Percentiles rank a stretch among this genome's conserved stretches.
phyloP scores from a whole-genome alignment of 2,113 vertebrate species.

The Rousettus leschenaultii region DNA sequence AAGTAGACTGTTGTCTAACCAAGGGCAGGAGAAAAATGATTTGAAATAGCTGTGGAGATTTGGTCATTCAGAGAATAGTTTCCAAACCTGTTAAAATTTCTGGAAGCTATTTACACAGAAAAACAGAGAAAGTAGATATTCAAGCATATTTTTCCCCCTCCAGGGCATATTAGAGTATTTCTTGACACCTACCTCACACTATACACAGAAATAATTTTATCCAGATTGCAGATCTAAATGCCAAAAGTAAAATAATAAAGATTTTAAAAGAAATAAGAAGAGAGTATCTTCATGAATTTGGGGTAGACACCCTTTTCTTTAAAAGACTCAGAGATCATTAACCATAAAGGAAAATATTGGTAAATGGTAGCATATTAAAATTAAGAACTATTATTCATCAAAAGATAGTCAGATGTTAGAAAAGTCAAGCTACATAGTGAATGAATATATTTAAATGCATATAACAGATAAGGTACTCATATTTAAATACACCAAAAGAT shows the following conservation, averaged over 20 bases:
- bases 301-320: not conserved
- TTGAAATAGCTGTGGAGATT: not conserved
- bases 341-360: not conserved
- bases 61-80: not conserved
- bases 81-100: conserved; percentile 4
- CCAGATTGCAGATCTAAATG: not conserved
- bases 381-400: not conserved
- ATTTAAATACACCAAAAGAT: not conserved
- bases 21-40: not conserved
- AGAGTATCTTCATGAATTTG: not conserved
- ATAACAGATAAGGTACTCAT: not conserved
- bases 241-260: not conserved
- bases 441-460: not conserved
- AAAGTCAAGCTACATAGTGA: not conserved
- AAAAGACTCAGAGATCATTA: not conserved
- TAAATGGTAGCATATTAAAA: not conserved
- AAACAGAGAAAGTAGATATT: not conserved
- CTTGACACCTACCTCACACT: not conserved
- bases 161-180: not conserved
- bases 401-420: not conserved
- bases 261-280: not conserved
- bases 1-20: not conserved
- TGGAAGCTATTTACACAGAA: conserved; percentile 19
- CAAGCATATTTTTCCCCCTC: not conserved
- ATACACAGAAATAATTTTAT: not conserved